These are phyloP conservation scores for Proisotoma minuta DNA, from an alignment of 2,888 invertebrate genomes.

Conservation along the genomic window DNA sequence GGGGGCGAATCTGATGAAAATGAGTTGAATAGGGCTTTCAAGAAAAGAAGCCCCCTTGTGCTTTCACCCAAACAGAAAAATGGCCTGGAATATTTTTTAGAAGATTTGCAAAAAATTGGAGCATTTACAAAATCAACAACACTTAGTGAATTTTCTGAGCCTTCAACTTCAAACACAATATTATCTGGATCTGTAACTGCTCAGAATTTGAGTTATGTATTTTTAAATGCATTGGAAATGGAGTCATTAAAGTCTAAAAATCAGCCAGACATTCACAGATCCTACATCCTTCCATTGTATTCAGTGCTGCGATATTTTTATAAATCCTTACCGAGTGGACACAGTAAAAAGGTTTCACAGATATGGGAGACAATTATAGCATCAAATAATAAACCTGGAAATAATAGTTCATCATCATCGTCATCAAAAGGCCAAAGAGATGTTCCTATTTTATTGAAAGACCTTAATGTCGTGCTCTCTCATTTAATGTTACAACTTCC, in stretches of 20 bases:
- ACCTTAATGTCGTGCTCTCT: conserved; percentile 24
- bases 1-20: neutral
- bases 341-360: conserved; percentile 32
- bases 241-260: neutral
- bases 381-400: neutral
- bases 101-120: conserved; percentile 3
- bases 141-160: neutral
- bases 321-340: conserved; percentile 28
- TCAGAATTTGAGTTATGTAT: neutral
- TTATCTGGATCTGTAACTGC: neutral
- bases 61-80: conserved; percentile 11
- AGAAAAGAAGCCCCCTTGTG: conserved; percentile 2
- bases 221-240: conserved; percentile 6
- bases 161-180: neutral
- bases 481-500: conserved; percentile 34
- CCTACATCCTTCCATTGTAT: conserved; percentile 22
- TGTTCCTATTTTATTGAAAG: conserved; percentile 31
- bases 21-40: neutral
- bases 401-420: conserved; percentile 15
- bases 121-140: neutral
- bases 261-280: neutral
- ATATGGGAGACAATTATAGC: conserved; percentile 31
- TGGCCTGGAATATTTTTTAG: conserved; percentile 10
- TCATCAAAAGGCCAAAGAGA: conserved; percentile 25
- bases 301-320: conserved; percentile 31